phyloP scores from a whole-genome alignment of 1,140 invertebrate species.

The Drosophila pruinosa region DNA sequence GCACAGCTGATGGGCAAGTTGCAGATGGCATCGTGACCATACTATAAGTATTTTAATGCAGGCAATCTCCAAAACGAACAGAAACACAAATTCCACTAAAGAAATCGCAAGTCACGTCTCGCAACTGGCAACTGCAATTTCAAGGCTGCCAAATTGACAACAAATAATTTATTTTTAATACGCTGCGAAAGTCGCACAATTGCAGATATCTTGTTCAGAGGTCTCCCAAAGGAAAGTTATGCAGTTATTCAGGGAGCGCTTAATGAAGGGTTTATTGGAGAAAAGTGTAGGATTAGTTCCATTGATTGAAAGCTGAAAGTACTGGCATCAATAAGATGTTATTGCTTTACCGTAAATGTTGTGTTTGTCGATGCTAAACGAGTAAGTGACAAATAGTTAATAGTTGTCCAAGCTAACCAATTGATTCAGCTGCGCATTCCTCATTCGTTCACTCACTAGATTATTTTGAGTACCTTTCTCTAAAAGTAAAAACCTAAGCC shows the following conservation, averaged over 20 bases:
- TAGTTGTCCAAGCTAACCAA: slow-evolving; percentile 1
- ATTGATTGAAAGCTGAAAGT: background rate
- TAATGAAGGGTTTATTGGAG: background rate
- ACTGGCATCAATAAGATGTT: background rate
- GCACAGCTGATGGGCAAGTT: slow-evolving; percentile 33
- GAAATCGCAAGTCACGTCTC: slow-evolving; percentile 70
- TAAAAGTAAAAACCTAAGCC: background rate
- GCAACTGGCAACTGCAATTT: slow-evolving; percentile 35
- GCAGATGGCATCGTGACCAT: slow-evolving; percentile 33
- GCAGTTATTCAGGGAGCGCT: background rate
- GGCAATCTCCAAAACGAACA: slow-evolving; percentile 11
- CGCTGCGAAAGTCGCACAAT: slow-evolving; percentile 48
- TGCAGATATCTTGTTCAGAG: slow-evolving; percentile 5
- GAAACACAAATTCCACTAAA: slow-evolving; percentile 59
- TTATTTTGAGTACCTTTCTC: slow-evolving; percentile 22
- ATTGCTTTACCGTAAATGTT: background rate
- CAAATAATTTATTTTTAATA: slow-evolving; percentile 61
- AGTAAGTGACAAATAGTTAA: background rate
- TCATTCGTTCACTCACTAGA: background rate
- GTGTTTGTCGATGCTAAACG: background rate
- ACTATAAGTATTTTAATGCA: slow-evolving; percentile 20
- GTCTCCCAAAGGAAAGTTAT: slow-evolving; percentile 23
- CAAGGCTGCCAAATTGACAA: slow-evolving; percentile 63
- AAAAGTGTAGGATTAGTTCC: background rate
- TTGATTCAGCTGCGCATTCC: slow-evolving; percentile 9